Evolutionary conservation across 2,888 invertebrate genomes (phyloP), one percentile per base, ranked within the genome.

Genomic region (Drosophila putrida): DNA sequence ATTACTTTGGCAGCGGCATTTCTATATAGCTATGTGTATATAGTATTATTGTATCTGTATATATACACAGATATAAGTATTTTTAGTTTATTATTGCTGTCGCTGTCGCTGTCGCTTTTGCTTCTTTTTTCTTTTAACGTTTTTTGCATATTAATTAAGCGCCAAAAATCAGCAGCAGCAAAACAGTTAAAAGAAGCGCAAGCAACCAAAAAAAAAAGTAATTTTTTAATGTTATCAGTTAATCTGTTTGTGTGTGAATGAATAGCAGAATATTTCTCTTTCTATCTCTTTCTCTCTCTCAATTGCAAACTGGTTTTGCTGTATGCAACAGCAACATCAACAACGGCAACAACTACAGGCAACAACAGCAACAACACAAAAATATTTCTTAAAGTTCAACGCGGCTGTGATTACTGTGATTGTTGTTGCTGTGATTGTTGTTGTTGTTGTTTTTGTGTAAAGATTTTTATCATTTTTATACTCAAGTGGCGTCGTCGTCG

Each of bases 61-160:
- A 60, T 41, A 20, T 20, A 20, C n/a, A 54, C 28, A 63, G 25
- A 76, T 73, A 71, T 55, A 57, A 62, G 64, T 65, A 75, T 79
- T 55, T 76, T 70, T 49, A 54, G 71, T 47, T 63, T 69, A 59
- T 77, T 68, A 46, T 62, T 62, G 55, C 67, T 66, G 58, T 64
- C n/a, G n/a, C n/a, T 69, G 59, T 75, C 62, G 54, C 47, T 68
- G 54, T 69, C 58, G 65, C 33, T 60, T 54, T 58, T 49, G 62
- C 75, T 78, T 78, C 72, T 87, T 83, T 78, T 78, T 76, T 71
- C 78, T 80, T 74, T 75, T 80, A 72, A 90, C 90, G 91, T 74
- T 88, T 90, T 89, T 89, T 90, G 91, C 91, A 91, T 91, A 90
- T 90, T 85, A 91, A 91, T 91, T 90, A 80, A 86, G 79, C 83